phyloP scores from a whole-genome alignment of 2,113 vertebrate species.

The Penelope pileata region DNA sequence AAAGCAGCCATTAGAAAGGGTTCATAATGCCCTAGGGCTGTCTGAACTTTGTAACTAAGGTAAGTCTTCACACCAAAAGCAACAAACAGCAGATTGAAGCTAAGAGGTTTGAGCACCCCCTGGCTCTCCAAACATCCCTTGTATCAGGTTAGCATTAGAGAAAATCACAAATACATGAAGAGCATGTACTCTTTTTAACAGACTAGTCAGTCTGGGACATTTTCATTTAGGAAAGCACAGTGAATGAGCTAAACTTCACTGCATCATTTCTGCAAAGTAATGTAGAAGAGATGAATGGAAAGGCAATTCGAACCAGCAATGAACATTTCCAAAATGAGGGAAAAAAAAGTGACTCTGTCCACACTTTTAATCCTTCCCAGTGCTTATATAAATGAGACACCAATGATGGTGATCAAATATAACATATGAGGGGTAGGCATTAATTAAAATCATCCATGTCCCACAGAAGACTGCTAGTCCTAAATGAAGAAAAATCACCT shows the following conservation, averaged over 20 bases:
- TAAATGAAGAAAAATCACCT: neutral
- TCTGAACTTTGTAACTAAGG: neutral
- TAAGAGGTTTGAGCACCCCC: neutral
- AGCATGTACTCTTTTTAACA: neutral
- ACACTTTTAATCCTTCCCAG: neutral
- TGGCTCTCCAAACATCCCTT: neutral
- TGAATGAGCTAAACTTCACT: neutral
- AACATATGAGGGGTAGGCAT: neutral
- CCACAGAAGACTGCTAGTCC: neutral
- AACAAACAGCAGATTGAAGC: neutral
- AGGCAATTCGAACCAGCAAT: neutral
- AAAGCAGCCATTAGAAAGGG: neutral
- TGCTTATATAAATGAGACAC: neutral
- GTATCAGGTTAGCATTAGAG: neutral
- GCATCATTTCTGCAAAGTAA: neutral
- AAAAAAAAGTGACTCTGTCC: neutral
- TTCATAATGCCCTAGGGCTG: neutral
- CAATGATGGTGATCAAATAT: neutral
- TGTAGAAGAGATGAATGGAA: neutral
- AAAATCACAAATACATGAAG: neutral
- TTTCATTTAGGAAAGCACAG: neutral
- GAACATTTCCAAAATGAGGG: neutral
- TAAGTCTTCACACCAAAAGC: neutral
- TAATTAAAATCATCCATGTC: neutral
- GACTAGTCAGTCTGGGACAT: neutral